phyloP scores from a whole-genome alignment of 2,797 vertebrate genomes.

The Siniperca obscura region DNA sequence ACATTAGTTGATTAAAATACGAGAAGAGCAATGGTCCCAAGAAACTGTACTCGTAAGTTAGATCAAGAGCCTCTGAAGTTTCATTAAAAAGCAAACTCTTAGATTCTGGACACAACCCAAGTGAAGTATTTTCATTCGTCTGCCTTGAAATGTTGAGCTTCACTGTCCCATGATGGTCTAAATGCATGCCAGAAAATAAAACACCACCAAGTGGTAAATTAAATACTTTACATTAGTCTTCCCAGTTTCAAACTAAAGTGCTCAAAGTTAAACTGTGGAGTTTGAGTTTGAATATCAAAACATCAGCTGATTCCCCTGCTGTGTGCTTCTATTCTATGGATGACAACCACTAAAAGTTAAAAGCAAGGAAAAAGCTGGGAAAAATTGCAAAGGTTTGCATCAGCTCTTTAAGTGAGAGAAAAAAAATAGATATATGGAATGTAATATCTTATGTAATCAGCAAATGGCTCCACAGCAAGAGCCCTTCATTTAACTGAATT shows the following conservation, averaged over 20 bases:
- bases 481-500: constrained; percentile 16
- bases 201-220: not conserved
- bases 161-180: no score
- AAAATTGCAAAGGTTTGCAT: constrained; percentile 52
- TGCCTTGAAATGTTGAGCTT: not conserved
- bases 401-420: constrained; percentile 10
- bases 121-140: not conserved
- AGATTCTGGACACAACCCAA: not conserved
- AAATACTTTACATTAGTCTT: constrained; percentile 6
- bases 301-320: constrained; percentile 23
- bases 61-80: not conserved
- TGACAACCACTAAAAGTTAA: constrained; percentile 41
- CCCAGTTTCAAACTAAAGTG: not conserved
- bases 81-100: not conserved
- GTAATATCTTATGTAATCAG: constrained; percentile 43
- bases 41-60: not conserved
- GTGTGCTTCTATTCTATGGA: constrained; percentile 29
- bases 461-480: constrained; percentile 35
- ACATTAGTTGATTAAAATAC: not conserved
- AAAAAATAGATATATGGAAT: not conserved
- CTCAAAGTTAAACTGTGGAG: constrained; percentile 18
- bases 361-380: constrained; percentile 30
- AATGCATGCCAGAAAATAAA: no score
- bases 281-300: constrained; percentile 29
- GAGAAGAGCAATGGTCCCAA: not conserved